Evolutionary conservation across 2,113 vertebrate genomes (phyloP).

Genomic region (Pandion haliaetus): DNA sequence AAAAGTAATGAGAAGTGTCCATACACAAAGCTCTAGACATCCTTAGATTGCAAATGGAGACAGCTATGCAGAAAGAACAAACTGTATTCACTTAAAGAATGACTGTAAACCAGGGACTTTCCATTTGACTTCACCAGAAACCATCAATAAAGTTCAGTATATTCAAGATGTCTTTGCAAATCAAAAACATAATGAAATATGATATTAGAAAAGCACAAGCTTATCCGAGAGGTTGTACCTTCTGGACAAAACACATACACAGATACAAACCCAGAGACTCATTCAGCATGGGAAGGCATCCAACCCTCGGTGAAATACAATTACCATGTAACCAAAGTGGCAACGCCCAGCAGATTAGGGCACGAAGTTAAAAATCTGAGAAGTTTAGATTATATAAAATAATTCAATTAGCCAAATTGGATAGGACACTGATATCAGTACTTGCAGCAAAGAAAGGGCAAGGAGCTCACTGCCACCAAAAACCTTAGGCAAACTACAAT

Average conservation of each 20-base stretch:
- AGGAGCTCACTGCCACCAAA: neutral
- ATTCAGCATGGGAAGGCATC: neutral
- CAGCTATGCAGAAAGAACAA: neutral
- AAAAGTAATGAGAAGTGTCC: neutral
- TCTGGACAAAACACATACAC: neutral
- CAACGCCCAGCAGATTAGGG: neutral
- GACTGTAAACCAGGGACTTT: neutral
- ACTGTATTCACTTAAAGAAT: neutral
- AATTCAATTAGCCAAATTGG: neutral
- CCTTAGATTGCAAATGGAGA: neutral
- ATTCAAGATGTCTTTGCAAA: neutral
- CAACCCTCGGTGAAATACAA: neutral
- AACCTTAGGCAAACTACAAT: neutral
- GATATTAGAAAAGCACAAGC: neutral
- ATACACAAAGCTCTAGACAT: neutral
- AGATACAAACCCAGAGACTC: neutral
- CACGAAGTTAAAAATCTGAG: neutral
- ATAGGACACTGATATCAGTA: rapidly evolving
- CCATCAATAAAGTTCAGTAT: neutral
- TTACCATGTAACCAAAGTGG: neutral
- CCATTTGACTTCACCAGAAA: neutral
- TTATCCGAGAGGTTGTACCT: neutral
- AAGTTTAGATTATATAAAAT: neutral
- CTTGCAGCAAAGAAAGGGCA: neutral
- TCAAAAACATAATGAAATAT: neutral